Conservation (phyloP, 2,888 invertebrate species). For the Hyles lineata region DNA sequence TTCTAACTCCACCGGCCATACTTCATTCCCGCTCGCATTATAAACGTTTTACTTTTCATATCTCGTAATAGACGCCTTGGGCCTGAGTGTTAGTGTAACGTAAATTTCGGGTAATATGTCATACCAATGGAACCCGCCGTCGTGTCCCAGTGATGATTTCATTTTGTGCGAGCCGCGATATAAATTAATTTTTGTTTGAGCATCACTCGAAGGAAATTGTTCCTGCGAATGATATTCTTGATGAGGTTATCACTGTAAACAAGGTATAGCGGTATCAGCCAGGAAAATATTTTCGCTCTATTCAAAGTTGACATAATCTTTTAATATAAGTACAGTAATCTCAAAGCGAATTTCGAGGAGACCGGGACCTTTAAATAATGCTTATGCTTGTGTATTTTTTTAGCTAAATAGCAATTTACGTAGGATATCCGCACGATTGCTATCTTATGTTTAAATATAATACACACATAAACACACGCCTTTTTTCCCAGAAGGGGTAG, state of each 20-base stretch:
- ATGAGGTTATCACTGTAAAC: conserved; percentile 60
- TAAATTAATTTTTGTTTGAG: conserved; percentile 71
- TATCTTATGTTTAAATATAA: too few relatives aligned
- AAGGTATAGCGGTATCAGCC: conserved; percentile 45
- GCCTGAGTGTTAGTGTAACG: conserved; percentile 68
- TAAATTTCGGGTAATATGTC: conserved; percentile 74
- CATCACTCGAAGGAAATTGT: conserved; percentile 66
- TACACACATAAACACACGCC: too few relatives aligned
- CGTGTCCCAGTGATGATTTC: conserved; percentile 64
- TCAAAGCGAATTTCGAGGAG: background rate
- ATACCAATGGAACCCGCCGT: conserved; percentile 58
- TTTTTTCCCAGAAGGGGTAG: too few relatives aligned
- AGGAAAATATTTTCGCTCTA: conserved; percentile 59
- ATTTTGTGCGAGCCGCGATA: conserved; percentile 59
- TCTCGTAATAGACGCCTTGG: conserved; percentile 73
- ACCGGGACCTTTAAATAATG: conserved; percentile 13
- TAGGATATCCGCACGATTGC: too few relatives aligned
- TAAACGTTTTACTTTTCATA: conserved; percentile 52
- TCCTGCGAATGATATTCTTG: conserved; percentile 64
- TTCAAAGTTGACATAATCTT: conserved; percentile 55
- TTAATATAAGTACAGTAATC: conserved; percentile 44
- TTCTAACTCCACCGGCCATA: conserved; percentile 81
- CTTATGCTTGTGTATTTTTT: background rate
- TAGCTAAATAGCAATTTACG: too few relatives aligned
- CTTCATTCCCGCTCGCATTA: conserved; percentile 65